Conservation (phyloP, 2,888 invertebrate species). For the Melanostoma mellinum region DNA sequence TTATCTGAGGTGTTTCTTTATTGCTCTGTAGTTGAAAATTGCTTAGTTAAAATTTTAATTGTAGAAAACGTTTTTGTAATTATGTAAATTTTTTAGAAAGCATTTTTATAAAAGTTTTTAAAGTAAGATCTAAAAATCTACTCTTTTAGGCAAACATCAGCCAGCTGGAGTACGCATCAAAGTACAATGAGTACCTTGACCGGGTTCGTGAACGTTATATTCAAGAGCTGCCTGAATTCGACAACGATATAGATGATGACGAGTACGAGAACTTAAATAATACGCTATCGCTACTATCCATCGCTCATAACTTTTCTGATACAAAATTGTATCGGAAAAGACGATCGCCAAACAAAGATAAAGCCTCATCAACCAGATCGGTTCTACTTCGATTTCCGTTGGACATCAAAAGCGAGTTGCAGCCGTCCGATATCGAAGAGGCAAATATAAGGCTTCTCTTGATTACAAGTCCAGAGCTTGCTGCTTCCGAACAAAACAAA, state of each 20-base stretch:
- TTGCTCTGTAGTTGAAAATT: too few species aligned
- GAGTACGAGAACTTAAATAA: slow-evolving; percentile 7
- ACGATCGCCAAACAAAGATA: slow-evolving; percentile 43
- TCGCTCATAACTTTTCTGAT: slow-evolving; percentile 74
- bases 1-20: too few species aligned
- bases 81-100: too few species aligned
- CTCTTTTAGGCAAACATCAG: slow-evolving; percentile 85
- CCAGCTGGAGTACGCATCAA: slow-evolving; percentile 85
- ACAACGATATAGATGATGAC: slow-evolving; percentile 10
- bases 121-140: not conserved
- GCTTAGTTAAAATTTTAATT: too few species aligned
- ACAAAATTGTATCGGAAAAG: slow-evolving; percentile 35
- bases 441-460: slow-evolving; percentile 79
- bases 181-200: slow-evolving; percentile 85
- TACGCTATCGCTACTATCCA: slow-evolving; percentile 76
- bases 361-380: slow-evolving; percentile 63
- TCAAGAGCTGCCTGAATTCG: slow-evolving; percentile 11
- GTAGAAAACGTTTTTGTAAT: too few species aligned
- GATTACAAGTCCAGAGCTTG: slow-evolving; percentile 77
- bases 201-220: slow-evolving; percentile 78
- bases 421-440: slow-evolving; percentile 77
- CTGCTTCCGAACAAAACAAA: slow-evolving; percentile 44
- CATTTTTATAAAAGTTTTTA: not conserved
- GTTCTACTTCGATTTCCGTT: slow-evolving; percentile 76
- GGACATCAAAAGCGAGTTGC: slow-evolving; percentile 69